These are phyloP conservation scores for Nothoprocta pentlandii DNA, from an alignment of 2,113 vertebrate species.

Conservation along the genomic window DNA sequence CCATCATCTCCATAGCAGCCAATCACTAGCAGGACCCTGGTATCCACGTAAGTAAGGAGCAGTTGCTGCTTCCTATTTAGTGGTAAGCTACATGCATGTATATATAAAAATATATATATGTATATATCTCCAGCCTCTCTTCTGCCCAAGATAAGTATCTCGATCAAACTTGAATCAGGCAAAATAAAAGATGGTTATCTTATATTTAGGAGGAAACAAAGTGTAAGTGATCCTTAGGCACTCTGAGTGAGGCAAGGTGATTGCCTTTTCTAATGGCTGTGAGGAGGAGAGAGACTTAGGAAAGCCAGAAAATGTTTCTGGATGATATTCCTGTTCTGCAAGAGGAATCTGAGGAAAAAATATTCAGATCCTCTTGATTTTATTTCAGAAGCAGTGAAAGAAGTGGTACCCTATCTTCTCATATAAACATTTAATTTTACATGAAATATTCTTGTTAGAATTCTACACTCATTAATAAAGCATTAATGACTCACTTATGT, in stretches of 20 bases:
- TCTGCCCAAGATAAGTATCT: not conserved
- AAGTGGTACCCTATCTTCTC: not conserved
- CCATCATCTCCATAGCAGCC: accelerated
- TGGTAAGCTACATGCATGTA: not conserved
- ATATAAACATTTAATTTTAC: not conserved
- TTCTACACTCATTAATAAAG: not conserved
- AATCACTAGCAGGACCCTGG: accelerated
- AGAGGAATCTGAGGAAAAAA: not conserved
- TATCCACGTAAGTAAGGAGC: accelerated
- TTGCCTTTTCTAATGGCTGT: not conserved
- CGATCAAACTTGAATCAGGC: not conserved
- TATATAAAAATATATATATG: too few species aligned
- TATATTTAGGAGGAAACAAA: not conserved
- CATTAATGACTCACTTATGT: not conserved
- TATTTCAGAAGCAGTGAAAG: not conserved
- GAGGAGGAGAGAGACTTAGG: not conserved
- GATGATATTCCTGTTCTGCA: not conserved
- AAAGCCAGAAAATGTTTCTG: not conserved
- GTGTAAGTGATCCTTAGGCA: not conserved
- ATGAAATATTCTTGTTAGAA: not conserved
- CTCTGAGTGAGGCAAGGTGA: not conserved
- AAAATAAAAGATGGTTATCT: not conserved
- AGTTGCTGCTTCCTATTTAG: not conserved
- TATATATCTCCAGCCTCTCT: not conserved
- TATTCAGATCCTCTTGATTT: not conserved